Evolutionary conservation across 2,888 invertebrate genomes (phyloP).

Genomic region (Acanthosepion lycidas): DNA sequence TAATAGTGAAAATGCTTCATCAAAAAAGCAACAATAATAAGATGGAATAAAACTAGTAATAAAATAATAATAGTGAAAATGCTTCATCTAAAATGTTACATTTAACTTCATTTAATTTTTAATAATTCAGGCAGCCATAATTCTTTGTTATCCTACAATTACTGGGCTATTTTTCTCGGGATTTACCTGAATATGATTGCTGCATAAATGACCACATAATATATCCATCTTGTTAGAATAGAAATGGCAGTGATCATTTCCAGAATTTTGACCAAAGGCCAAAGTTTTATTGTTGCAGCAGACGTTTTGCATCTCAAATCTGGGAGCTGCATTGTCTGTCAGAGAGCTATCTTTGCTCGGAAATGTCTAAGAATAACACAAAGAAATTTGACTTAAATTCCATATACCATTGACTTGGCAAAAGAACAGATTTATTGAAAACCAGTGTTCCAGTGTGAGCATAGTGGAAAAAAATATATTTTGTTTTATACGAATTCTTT

Average conservation of each 20-base stretch:
- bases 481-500: no score
- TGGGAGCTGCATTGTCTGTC: neutral
- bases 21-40: no score
- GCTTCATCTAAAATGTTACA: no score
- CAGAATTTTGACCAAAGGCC: neutral
- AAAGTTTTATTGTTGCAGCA: neutral
- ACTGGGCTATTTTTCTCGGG: neutral
- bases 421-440: neutral
- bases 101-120: no score
- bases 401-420: neutral
- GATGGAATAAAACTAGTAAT: no score
- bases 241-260: neutral
- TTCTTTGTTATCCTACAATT: no score
- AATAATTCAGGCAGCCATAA: no score
- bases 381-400: neutral
- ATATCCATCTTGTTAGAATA: neutral
- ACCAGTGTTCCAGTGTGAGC: neutral
- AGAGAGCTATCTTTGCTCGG: neutral
- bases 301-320: neutral
- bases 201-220: neutral
- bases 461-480: neutral
- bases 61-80: no score
- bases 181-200: no score
- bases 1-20: no score
- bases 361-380: neutral